Evolutionary conservation across 2,113 vertebrate species (phyloP).

Genomic region (Brienomyrus longianalis): DNA sequence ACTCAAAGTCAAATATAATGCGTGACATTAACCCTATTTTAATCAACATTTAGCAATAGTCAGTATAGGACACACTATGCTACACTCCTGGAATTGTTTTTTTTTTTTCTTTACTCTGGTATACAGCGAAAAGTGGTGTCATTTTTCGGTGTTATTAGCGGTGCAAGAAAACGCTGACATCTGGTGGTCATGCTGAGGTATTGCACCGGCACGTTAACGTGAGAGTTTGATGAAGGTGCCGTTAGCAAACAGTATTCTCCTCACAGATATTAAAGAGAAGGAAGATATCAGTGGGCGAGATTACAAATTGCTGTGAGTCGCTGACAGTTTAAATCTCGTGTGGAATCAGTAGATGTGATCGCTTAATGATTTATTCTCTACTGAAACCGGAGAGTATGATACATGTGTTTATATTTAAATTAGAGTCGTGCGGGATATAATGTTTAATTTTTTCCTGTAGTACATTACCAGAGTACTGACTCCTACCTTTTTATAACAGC

Average conservation of each 20-base stretch:
- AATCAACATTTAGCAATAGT: background rate
- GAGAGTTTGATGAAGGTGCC: background rate
- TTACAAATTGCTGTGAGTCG: background rate
- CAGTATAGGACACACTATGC: background rate
- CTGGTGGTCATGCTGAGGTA: slow-evolving; percentile 57
- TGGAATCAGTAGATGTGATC: background rate
- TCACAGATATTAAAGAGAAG: background rate
- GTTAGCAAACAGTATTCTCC: background rate
- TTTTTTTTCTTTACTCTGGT: background rate
- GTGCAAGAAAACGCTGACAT: slow-evolving; percentile 55
- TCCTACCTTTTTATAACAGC: slow-evolving; percentile 36
- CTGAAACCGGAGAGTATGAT: background rate
- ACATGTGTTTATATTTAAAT: background rate
- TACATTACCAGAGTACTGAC: background rate
- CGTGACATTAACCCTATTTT: background rate
- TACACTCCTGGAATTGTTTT: background rate
- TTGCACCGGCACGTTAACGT: background rate
- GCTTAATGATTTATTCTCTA: background rate
- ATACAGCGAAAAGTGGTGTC: slow-evolving; percentile 45
- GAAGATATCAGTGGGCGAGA: background rate
- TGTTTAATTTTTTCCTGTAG: background rate
- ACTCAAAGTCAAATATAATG: background rate
- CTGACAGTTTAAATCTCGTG: background rate
- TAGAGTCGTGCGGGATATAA: background rate
- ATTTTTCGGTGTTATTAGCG: slow-evolving; percentile 63